phyloP scores from a whole-genome alignment of 2,113 vertebrate genomes.

The Ginglymostoma cirratum region DNA sequence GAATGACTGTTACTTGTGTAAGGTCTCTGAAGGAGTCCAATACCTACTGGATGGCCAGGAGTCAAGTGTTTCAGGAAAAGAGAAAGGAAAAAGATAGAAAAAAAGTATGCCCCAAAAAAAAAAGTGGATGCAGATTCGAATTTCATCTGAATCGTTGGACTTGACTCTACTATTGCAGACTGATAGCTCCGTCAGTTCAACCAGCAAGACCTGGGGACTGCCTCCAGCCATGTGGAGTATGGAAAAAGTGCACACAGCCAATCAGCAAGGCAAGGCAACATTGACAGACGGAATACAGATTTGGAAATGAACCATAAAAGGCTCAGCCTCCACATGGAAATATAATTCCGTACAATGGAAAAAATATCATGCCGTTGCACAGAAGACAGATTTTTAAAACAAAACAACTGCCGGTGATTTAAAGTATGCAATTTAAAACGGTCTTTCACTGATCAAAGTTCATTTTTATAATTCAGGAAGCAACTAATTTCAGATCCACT shows the following conservation, averaged over 20 bases:
- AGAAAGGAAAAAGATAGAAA: not conserved
- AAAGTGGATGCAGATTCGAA: not conserved
- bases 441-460: not conserved
- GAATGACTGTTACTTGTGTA: not conserved
- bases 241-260: not conserved
- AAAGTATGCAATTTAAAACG: not conserved
- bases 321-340: not conserved
- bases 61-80: not conserved
- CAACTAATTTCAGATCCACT: not conserved
- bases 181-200: not conserved
- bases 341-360: not conserved
- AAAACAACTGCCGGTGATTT: not conserved
- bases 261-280: not conserved
- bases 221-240: constrained; percentile 25
- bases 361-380: not conserved
- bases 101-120: not conserved
- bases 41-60: not conserved
- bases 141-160: not conserved
- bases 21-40: not conserved
- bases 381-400: not conserved
- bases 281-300: not conserved
- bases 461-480: not conserved
- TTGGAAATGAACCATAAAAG: not conserved
- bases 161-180: not conserved
- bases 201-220: not conserved